A percentile compares a stretch with the other conserved stretches of the same genome.
Conservation (phyloP, 92 coral and sea anemone genomes). For the Actinostola sp. region DNA sequence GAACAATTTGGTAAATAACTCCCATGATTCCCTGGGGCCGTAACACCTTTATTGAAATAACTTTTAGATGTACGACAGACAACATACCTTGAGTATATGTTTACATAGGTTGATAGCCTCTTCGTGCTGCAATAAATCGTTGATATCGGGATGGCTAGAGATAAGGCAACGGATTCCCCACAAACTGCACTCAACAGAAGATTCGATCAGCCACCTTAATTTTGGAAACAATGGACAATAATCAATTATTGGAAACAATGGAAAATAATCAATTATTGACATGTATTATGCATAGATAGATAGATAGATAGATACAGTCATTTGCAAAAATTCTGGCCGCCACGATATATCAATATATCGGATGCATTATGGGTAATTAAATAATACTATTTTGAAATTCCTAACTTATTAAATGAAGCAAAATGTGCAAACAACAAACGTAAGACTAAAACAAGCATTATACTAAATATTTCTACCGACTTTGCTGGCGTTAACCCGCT, state of each 20-base stretch:
- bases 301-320: too few species aligned
- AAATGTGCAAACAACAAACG: too few species aligned
- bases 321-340: too few species aligned
- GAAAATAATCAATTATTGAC: neutral
- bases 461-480: too few species aligned
- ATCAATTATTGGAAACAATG: neutral
- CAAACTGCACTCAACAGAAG: slow-evolving; percentile 53
- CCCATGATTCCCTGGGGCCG: neutral
- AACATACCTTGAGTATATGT: slow-evolving; percentile 43
- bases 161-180: slow-evolving; percentile 61
- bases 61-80: neutral
- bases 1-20: neutral
- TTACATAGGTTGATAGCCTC: slow-evolving; percentile 61
- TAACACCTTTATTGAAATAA: neutral
- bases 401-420: too few species aligned
- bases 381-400: too few species aligned
- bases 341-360: too few species aligned
- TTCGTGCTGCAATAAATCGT: slow-evolving; percentile 43
- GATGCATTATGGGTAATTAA: too few species aligned
- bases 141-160: slow-evolving; percentile 46
- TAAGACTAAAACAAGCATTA: too few species aligned
- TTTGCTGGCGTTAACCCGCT: too few species aligned
- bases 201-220: slow-evolving; percentile 64
- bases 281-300: neutral
- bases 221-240: neutral